Percentiles rank a stretch among this genome's conserved stretches.
phyloP scores from a whole-genome alignment of 2,113 vertebrate genomes.

The Oophaga pumilio region DNA sequence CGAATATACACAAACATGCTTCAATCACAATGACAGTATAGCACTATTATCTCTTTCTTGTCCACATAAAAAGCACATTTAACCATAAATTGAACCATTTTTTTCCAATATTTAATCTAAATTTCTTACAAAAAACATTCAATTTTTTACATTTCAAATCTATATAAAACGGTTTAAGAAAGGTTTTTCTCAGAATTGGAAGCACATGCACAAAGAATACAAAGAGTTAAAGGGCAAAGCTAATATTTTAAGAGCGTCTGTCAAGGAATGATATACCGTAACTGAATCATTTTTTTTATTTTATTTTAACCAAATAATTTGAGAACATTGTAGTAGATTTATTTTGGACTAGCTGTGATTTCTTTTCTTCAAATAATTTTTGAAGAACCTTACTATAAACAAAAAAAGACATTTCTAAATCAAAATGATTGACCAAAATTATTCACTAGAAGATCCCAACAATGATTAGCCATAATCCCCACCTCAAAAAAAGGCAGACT shows the following conservation, averaged over 20 bases:
- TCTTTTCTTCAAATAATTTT: background rate
- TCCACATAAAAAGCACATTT: background rate
- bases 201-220: constrained; percentile 2
- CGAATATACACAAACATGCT: background rate
- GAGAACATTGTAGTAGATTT: no score
- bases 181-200: constrained; percentile 15
- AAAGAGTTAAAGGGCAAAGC: background rate
- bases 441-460: background rate
- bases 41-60: background rate
- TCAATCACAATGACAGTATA: background rate
- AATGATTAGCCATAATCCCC: background rate
- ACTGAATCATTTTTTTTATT: no score
- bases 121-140: constrained; percentile 31
- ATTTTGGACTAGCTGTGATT: background rate
- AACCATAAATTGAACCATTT: background rate
- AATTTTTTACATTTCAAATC: constrained; percentile 7
- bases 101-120: background rate
- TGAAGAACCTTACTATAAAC: no score
- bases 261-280: background rate
- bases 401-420: background rate
- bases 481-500: background rate
- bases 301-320: no score
- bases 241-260: background rate
- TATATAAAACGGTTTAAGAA: constrained; percentile 21
- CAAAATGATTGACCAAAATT: background rate